Evolutionary conservation across 1,140 invertebrate species (phyloP).

Genomic region (Trachelipus rathkii): DNA sequence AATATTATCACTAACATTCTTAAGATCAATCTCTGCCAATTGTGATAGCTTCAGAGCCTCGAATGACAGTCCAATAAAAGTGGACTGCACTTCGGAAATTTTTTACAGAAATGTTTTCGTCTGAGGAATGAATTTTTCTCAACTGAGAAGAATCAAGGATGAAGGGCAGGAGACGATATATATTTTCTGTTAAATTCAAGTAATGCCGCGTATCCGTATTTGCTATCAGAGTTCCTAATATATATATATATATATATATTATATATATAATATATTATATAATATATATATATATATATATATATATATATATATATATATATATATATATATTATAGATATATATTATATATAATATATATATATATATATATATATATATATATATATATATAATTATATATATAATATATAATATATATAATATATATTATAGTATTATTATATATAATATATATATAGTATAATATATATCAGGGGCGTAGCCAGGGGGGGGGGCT

Average conservation of each 20-base stretch:
- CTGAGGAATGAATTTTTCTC: background rate
- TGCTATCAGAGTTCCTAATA: background rate
- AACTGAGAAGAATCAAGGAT: background rate
- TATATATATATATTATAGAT: slow-evolving; percentile 24
- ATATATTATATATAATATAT: no score
- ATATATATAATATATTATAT: slow-evolving; percentile 3
- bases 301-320: slow-evolving; percentile 27
- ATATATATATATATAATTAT: no score
- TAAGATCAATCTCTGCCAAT: no score
- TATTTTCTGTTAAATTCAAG: background rate
- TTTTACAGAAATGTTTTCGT: background rate
- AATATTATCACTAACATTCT: no score
- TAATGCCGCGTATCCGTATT: background rate
- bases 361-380: slow-evolving; percentile 29
- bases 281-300: slow-evolving; percentile 18
- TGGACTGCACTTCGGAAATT: background rate
- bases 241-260: no score
- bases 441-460: no score
- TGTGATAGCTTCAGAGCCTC: no score
- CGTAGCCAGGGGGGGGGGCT: no score
- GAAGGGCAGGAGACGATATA: background rate
- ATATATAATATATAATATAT: no score
- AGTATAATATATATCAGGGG: no score
- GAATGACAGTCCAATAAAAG: background rate
- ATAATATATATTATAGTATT: no score